These are phyloP conservation scores for Theretra japonica DNA, from an alignment of 2,888 invertebrate species.

Conservation along the genomic window DNA sequence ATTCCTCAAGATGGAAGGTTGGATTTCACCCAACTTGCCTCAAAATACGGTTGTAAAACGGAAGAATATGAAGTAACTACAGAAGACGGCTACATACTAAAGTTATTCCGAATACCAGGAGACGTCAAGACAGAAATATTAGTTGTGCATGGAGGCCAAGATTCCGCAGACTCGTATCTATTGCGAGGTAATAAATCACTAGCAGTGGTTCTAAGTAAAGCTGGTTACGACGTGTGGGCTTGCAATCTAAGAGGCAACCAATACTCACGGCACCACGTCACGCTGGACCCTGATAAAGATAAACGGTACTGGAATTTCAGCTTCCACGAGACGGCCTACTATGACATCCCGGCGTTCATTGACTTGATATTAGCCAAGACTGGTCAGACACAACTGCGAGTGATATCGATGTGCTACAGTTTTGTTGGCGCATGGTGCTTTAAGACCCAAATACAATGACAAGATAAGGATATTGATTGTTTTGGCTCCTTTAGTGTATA, in stretches of 20 bases:
- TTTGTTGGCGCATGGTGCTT: slow-evolving; percentile 8
- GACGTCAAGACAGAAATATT: slow-evolving; percentile 41
- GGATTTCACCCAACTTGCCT: slow-evolving; percentile 1
- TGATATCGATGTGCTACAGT: slow-evolving; percentile 9
- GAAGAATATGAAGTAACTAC: slow-evolving; percentile 43
- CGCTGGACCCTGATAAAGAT: slow-evolving; percentile 36
- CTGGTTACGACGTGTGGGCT: slow-evolving; percentile 67
- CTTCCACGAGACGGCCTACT: slow-evolving; percentile 24
- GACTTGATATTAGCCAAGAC: slow-evolving; percentile 26
- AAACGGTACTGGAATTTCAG: slow-evolving; percentile 29
- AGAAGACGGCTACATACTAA: slow-evolving; percentile 49
- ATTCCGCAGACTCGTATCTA: slow-evolving; percentile 48
- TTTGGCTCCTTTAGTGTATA: slow-evolving; percentile 12
- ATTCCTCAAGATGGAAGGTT: slow-evolving; percentile 35
- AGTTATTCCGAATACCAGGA: slow-evolving; percentile 47
- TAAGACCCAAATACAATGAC: slow-evolving; percentile 27
- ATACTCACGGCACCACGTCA: slow-evolving; percentile 34
- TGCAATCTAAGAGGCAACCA: slow-evolving; percentile 37
- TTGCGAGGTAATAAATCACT: slow-evolving; percentile 48
- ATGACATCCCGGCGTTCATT: slow-evolving; percentile 15
- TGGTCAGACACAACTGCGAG: not conserved
- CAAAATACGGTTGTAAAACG: slow-evolving; percentile 16
- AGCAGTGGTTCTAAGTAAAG: slow-evolving; percentile 59
- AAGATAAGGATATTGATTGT: not conserved
- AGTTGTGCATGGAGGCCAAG: slow-evolving; percentile 48